Evolutionary conservation across 2,797 vertebrate genomes (phyloP).

Genomic region (Heteromormyrus szaboi): DNA sequence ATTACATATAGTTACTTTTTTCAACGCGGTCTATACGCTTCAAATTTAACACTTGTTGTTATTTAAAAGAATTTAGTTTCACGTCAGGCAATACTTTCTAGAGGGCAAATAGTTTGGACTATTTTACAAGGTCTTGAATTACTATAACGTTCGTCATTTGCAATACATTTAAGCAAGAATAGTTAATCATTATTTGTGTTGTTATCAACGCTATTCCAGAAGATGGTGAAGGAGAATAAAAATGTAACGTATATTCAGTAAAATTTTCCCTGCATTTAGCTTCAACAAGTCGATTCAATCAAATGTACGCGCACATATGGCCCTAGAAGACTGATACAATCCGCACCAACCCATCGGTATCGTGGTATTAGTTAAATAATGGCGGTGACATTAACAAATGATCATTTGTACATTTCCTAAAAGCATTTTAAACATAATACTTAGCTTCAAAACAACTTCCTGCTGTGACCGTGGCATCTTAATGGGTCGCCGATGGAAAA

Average conservation of each 20-base stretch:
- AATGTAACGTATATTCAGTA: not conserved
- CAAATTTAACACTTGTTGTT: not conserved
- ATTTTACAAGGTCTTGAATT: not conserved
- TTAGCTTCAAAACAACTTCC: not conserved
- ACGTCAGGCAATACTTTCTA: not conserved
- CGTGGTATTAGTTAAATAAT: not conserved
- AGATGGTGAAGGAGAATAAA: not conserved
- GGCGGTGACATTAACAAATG: not conserved
- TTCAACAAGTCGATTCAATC: not conserved
- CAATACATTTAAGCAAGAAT: not conserved
- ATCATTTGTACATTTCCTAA: not conserved
- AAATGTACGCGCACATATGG: not conserved
- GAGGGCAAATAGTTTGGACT: not conserved
- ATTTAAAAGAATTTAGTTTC: not conserved
- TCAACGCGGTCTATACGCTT: not conserved
- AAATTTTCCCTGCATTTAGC: not conserved
- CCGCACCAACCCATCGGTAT: not conserved
- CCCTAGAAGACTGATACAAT: not conserved
- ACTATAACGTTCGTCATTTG: not conserved
- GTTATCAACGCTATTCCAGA: too few species aligned
- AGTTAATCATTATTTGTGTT: not conserved
- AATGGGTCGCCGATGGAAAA: not conserved
- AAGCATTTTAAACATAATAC: not conserved
- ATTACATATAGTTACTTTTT: not conserved
- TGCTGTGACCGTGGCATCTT: not conserved